These are phyloP conservation scores for Pseudorhombus dupliciocellatus DNA, from an alignment of 2,113 vertebrate genomes.

Conservation along the genomic window DNA sequence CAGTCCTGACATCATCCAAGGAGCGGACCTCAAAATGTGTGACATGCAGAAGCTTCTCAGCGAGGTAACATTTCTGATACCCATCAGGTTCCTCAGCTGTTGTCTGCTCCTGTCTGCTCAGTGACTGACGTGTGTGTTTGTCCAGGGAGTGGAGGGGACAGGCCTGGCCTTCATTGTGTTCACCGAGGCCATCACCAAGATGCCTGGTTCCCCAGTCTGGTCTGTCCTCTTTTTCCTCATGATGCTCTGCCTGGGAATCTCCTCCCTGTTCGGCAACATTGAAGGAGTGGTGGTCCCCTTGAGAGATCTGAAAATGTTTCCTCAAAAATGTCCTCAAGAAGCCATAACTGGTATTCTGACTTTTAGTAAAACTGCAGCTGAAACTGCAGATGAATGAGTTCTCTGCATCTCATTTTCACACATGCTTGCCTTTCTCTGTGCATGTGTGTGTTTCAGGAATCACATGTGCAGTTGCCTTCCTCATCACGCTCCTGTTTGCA, in stretches of 20 bases:
- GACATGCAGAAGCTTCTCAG: constrained; percentile 71
- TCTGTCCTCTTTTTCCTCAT: constrained; percentile 93
- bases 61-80: constrained; percentile 27
- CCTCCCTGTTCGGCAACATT: constrained; percentile 91
- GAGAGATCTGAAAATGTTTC: constrained; percentile 83
- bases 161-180: constrained; percentile 95
- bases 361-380: neutral
- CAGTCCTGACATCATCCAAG: constrained; percentile 37
- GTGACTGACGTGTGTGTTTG: neutral
- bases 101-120: neutral
- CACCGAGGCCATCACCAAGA: constrained; percentile 93
- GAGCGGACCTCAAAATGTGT: constrained; percentile 57
- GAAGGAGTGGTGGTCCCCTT: constrained; percentile 90
- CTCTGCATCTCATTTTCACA: neutral
- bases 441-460: constrained; percentile 79
- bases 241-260: constrained; percentile 93
- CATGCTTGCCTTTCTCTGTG: neutral
- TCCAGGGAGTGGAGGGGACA: constrained; percentile 91
- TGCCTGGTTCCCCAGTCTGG: constrained; percentile 90
- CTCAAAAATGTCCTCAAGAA: constrained; percentile 88
- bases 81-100: neutral
- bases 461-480: constrained; percentile 81
- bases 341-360: constrained; percentile 80
- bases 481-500: constrained; percentile 88
- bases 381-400: neutral